Evolutionary conservation across 2,888 invertebrate species (phyloP), one percentile per base, ranked within the genome.

Genomic region (Caenorhabditis becei): DNA sequence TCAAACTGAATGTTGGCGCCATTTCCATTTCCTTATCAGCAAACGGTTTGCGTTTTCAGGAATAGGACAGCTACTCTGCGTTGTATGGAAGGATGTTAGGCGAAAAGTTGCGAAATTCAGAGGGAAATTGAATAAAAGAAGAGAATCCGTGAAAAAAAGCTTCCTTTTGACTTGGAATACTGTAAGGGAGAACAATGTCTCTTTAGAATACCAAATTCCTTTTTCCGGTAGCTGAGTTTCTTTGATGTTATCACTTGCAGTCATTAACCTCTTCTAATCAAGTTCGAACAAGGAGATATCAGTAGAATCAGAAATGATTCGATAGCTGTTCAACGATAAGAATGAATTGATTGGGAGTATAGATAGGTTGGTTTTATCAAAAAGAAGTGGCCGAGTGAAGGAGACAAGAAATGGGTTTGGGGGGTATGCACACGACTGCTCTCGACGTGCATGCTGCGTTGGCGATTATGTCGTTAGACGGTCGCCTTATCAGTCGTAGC

Each of bases 301-400:
- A 75, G 75, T 75, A 8, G 20, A 58, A 75, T 28, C 32, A 23
- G 75, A 61, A 44, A 66, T 41, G 44, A 66, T 28, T 66, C 61
- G 75, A 75, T 66, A 66, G 59, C 75, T 66, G 41, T 28, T 59
- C 51, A 66, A 75, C 75, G 75, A 75, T 75, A 75, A 75, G 75
- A 75, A 66, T 66, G 49, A 65, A 65, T 23, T 63, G 74, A 74
- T 74, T 75, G 75, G 61, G 41, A 75, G 58, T 53, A 75, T 28
- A 66, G 75, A 75, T 75, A 75, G 75, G 75, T 65, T 75, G 59
- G 44, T 75, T 75, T 75, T 75, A 75, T 75, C 75, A 75, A 59
- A 75, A 66, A 65, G 56, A 61, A 75, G 67, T 18, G 51, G 65
- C 11, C 35, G 44, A 26, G 44, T 44, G 51, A 51, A 44, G 20